Evolutionary conservation across 2,797 vertebrate genomes (phyloP), one percentile per base, ranked within the genome.

Genomic region (Spinus pinus): DNA sequence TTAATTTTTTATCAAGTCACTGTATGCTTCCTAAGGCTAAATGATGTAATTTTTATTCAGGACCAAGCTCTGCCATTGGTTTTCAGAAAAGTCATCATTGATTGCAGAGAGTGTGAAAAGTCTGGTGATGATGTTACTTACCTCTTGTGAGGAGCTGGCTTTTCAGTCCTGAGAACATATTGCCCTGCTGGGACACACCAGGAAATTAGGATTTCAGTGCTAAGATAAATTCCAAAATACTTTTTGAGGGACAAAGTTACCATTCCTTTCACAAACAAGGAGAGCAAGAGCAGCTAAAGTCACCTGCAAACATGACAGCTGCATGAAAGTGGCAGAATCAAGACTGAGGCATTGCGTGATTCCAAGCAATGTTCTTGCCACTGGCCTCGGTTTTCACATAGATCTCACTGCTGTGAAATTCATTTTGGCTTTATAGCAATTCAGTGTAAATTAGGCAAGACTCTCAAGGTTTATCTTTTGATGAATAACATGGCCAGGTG

Each of bases 381-480:
- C 74, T 42, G 75, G 42, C 72, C 44, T 81, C 92, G 54, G 24
- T 61, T 78, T 94, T 72, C 62, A 70, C 65, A 69, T 61, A 62
- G 31, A 54, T 79, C 19, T 87, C 58, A 61, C 58, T 86, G 70
- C 62, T 88, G 33, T 79, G 56, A 86, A 90, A 93, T 86, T 75
- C 51, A 33, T 92, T 70, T 50, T 72, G 73, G 25, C 27, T 28
- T 21, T 64, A 84, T 54, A 86, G 51, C 58, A 90, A 67, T 73
- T 79, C 54, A 62, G 11, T 49, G 30, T 46, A 71, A 86, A 81
- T 90, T 65, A 92, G 73, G 64, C 49, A 64, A 78, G 42, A 17
- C 35, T 50, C 75, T 95, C 69, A 66, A 85, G 72, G 78, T 96
- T 95, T 92, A 57, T 93, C n/a, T 86, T 75, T 51, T 54, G 33